Evolutionary conservation across 2,797 vertebrate species (phyloP).

Genomic region (Scyliorhinus canicula): DNA sequence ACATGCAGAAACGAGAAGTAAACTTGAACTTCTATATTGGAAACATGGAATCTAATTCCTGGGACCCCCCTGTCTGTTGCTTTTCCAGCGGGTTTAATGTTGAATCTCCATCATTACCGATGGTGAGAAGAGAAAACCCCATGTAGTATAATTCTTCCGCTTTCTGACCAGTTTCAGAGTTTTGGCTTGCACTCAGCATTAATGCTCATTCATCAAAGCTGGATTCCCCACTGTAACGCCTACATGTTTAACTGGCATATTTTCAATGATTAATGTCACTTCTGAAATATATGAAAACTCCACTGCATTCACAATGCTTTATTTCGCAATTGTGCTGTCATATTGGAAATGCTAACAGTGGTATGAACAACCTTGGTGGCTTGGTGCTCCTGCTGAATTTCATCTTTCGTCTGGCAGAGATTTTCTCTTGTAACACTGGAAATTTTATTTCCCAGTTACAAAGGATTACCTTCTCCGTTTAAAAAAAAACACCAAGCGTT

Average conservation of each 20-base stretch:
- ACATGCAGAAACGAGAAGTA: background rate
- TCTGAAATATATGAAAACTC: background rate
- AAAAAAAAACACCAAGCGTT: background rate
- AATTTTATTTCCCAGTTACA: background rate
- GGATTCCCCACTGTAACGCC: background rate
- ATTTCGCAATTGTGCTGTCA: background rate
- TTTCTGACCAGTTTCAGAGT: background rate
- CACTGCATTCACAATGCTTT: background rate
- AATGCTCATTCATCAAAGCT: background rate
- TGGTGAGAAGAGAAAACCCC: background rate
- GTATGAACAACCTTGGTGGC: background rate
- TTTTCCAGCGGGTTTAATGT: background rate
- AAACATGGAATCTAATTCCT: background rate
- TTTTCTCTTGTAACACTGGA: background rate
- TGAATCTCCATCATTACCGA: background rate
- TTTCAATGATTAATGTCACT: background rate
- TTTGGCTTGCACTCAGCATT: no score
- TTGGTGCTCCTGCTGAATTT: background rate
- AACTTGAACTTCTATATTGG: background rate
- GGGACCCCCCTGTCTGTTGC: background rate
- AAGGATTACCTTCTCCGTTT: background rate
- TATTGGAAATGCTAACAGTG: background rate
- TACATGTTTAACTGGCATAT: background rate
- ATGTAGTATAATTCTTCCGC: background rate
- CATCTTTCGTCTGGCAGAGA: background rate